Evolutionary conservation across 1,140 invertebrate species (phyloP), one percentile per base, ranked within the genome.

Genomic region (Pogonus chalceus): DNA sequence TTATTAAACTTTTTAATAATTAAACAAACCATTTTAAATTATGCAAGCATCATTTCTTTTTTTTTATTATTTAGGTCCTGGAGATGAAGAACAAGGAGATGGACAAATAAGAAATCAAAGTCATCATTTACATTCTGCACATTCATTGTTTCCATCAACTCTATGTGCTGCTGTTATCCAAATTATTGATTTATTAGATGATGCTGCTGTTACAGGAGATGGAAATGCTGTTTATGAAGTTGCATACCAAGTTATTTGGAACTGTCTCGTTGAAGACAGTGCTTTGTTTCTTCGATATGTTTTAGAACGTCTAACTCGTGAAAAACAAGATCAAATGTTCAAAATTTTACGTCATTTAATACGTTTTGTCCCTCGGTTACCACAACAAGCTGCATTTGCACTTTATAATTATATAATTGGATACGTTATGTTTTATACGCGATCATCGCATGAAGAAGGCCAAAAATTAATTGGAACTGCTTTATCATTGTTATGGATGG

Each of bases 391-490:
- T 3, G 96, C 96, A 0, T 98, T 97, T 72, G 90, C 92, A n/a
- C 70, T 99, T 0, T 97, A 98, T 69, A 99, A 99, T 77, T 98
- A 98, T 61, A 88, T 99, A 56, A 97, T 99, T 64, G 97, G 97
- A 16, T 99, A 97, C 66, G 89, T 99, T 1, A 99, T 99, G 96
- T 98, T 97, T 73, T 98, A 98, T 67, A 94, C 98, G 0, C 73
- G 97, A 51, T 87, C 92, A 9, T 92, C 95, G 0, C 90, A 94
- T 64, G 94, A 98, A 66, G 87, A 90, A 24, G 90, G 91, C 1
- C 91, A 96, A 64, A 88, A 92, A 62, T 66, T 76, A 43, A 95
- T 99, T 54, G 92, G 90, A 23, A 88, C 92, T 10, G 94, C 96
- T 0, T 73, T 99, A 1, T 94, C 93, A 0, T 82, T 99, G 52